phyloP scores from a whole-genome alignment of 2,113 vertebrate species.

The Lynx canadensis region DNA sequence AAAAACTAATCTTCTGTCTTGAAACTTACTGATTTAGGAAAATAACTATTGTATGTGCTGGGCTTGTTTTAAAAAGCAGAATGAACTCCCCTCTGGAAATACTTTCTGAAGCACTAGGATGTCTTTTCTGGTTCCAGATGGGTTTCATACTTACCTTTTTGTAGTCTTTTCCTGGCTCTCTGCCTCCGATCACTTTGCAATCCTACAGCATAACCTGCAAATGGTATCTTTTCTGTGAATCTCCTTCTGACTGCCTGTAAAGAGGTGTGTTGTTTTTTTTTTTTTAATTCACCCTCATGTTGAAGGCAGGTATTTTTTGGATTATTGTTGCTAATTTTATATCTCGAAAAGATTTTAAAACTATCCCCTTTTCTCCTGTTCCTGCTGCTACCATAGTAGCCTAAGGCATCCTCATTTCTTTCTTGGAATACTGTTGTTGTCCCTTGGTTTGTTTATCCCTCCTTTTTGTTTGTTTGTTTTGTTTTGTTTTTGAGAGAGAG shows the following conservation, averaged over 20 bases:
- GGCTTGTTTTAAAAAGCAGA: background rate
- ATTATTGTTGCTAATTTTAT: constrained; percentile 1
- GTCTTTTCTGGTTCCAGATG: background rate
- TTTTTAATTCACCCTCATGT: background rate
- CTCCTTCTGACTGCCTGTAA: background rate
- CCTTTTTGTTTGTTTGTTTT: background rate
- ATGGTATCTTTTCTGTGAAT: background rate
- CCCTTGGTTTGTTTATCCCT: background rate
- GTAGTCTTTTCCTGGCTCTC: background rate
- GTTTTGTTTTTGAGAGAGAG: too few relatives aligned
- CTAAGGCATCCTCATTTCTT: background rate
- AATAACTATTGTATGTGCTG: background rate
- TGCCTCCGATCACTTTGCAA: background rate
- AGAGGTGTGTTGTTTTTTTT: background rate
- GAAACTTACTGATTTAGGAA: constrained; percentile 8
- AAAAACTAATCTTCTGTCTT: background rate
- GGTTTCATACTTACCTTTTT: background rate
- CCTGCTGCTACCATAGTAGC: background rate
- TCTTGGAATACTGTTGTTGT: background rate
- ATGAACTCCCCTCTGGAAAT: background rate
- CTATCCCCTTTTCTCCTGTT: background rate
- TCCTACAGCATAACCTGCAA: background rate
- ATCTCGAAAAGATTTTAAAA: background rate
- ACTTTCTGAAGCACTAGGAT: background rate
- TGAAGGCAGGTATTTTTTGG: background rate